Evolutionary conservation across 1,140 invertebrate genomes (phyloP).

Genomic region (Drosophila varians): DNA sequence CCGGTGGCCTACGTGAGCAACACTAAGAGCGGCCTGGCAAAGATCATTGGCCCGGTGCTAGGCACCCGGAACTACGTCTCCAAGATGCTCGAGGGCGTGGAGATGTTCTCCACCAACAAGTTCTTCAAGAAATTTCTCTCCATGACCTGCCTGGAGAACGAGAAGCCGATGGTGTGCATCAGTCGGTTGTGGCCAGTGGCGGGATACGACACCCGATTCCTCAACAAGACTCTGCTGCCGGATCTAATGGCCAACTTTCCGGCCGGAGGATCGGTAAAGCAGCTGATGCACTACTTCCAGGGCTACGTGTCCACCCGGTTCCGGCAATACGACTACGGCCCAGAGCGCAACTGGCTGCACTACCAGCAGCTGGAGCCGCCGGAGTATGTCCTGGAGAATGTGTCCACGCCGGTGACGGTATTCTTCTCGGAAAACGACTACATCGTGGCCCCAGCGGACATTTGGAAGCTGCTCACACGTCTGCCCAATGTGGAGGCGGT

Average conservation of each 20-base stretch:
- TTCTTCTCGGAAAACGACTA: slow-evolving; percentile 87
- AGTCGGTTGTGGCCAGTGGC: slow-evolving; percentile 85
- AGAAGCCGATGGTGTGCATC: slow-evolving; percentile 84
- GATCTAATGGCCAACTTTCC: slow-evolving; percentile 84
- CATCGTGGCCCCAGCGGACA: slow-evolving; percentile 86
- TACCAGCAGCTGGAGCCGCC: slow-evolving; percentile 85
- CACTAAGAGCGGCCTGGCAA: slow-evolving; percentile 82
- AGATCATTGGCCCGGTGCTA: slow-evolving; percentile 71
- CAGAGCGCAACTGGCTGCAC: slow-evolving; percentile 83
- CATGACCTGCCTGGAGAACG: slow-evolving; percentile 84
- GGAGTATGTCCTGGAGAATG: slow-evolving; percentile 85
- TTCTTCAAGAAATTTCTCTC: slow-evolving; percentile 84
- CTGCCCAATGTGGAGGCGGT: slow-evolving; percentile 73
- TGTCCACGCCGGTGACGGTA: slow-evolving; percentile 87
- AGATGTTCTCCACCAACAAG: slow-evolving; percentile 85
- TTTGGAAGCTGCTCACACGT: slow-evolving; percentile 84
- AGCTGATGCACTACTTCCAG: slow-evolving; percentile 85
- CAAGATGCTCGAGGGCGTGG: slow-evolving; percentile 84
- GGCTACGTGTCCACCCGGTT: slow-evolving; percentile 80
- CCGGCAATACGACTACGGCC: slow-evolving; percentile 84
- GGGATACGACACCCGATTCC: slow-evolving; percentile 84
- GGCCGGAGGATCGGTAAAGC: slow-evolving; percentile 85
- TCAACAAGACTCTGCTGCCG: slow-evolving; percentile 84
- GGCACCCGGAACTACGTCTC: slow-evolving; percentile 81
- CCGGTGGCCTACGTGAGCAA: slow-evolving; percentile 85